Conservation (phyloP, 2,888 invertebrate species). For the Hofmannophila pseudospretella region DNA sequence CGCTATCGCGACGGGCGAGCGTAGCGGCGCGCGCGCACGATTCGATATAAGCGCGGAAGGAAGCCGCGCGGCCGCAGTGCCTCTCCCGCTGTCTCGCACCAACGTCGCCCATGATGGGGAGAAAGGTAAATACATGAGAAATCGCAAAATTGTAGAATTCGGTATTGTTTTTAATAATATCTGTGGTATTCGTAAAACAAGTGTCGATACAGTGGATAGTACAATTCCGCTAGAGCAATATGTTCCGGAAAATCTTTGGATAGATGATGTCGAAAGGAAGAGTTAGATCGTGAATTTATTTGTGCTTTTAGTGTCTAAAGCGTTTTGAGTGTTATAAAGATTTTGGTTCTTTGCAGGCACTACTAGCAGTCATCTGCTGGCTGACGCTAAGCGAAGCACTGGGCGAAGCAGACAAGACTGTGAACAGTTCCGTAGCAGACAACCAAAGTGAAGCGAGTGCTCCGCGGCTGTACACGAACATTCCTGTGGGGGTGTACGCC, state of each 20-base stretch:
- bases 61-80: slow-evolving; percentile 55
- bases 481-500: slow-evolving; percentile 53
- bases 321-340: not conserved
- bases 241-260: no score
- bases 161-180: no score
- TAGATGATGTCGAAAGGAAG: no score
- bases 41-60: slow-evolving; percentile 51
- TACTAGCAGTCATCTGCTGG: slow-evolving; percentile 47
- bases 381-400: slow-evolving; percentile 35
- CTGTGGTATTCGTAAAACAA: no score
- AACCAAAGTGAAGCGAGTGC: slow-evolving; percentile 52
- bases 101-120: slow-evolving; percentile 56
- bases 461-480: slow-evolving; percentile 50
- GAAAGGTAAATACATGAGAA: slow-evolving; percentile 49
- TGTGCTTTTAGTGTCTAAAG: no score
- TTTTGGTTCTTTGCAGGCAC: slow-evolving; percentile 39
- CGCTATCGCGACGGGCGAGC: slow-evolving; percentile 18
- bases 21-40: slow-evolving; percentile 28
- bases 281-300: no score
- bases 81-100: slow-evolving; percentile 48
- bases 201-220: no score
- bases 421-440: slow-evolving; percentile 35
- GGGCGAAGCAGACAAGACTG: slow-evolving; percentile 30
- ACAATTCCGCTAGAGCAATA: no score
- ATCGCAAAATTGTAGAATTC: slow-evolving; percentile 1